A percentile compares a stretch with the other conserved stretches of the same genome.
phyloP scores from a whole-genome alignment of 2,888 invertebrate species.

The Melieria crassipennis region DNA sequence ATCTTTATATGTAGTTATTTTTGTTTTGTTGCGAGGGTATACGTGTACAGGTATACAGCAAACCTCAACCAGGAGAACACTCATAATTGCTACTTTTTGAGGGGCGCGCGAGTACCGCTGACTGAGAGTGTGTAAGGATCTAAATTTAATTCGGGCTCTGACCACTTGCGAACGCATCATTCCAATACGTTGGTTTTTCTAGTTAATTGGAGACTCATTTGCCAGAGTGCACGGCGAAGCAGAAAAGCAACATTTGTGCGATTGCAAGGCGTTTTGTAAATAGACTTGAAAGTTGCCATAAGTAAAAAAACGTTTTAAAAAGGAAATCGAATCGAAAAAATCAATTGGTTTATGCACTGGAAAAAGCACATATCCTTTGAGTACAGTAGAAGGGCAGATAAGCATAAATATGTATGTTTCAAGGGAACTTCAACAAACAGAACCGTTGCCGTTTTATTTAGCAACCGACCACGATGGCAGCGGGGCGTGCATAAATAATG shows the following conservation, averaged over 20 bases:
- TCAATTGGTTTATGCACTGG: constrained; percentile 12
- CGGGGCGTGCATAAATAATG: constrained; percentile 22
- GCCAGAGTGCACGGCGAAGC: constrained; percentile 14
- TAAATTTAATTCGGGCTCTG: no score
- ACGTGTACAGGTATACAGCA: no score
- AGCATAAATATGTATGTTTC: background rate
- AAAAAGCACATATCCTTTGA: constrained; percentile 42
- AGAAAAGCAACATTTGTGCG: background rate
- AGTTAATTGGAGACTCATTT: constrained; percentile 32
- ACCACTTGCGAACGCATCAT: constrained; percentile 50
- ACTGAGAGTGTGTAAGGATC: no score
- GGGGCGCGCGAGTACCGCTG: no score
- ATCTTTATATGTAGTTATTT: no score
- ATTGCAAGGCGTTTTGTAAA: no score
- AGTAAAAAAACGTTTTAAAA: no score
- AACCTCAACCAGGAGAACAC: no score
- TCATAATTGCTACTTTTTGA: no score
- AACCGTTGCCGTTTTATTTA: constrained; percentile 55
- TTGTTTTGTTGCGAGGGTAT: no score
- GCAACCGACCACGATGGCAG: constrained; percentile 40
- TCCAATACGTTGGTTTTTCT: constrained; percentile 49
- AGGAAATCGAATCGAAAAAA: no score
- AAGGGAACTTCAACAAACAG: constrained; percentile 43
- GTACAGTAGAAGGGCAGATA: background rate
- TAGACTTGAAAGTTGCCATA: no score